Conservation (phyloP, 2,888 invertebrate species). For the Cactoblastis cactorum region DNA sequence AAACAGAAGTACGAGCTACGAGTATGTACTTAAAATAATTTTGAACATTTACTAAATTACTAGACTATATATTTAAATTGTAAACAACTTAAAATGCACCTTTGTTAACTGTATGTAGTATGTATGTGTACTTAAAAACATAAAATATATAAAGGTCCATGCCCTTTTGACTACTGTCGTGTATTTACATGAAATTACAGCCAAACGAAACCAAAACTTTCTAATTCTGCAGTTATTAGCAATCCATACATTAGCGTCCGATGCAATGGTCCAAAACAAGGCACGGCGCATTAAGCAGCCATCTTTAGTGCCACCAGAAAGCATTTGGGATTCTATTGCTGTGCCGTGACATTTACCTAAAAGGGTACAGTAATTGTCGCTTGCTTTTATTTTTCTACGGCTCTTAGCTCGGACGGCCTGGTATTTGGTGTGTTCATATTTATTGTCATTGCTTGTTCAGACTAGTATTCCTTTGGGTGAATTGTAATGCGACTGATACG, state of each 20-base stretch:
- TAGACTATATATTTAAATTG: too few species aligned
- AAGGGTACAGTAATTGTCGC: constrained; percentile 21
- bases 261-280: constrained; percentile 14
- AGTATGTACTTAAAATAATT: too few species aligned
- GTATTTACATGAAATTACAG: not conserved
- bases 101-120: too few species aligned
- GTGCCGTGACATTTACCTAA: constrained; percentile 22
- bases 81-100: too few species aligned
- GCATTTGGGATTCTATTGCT: constrained; percentile 13
- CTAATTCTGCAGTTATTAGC: not conserved
- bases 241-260: constrained; percentile 6
- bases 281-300: constrained; percentile 12
- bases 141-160: too few species aligned
- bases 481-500: not conserved
- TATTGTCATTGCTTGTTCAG: not conserved
- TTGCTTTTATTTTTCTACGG: constrained; percentile 12
- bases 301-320: constrained; percentile 11
- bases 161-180: too few species aligned
- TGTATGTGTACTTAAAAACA: too few species aligned
- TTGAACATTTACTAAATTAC: too few species aligned
- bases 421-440: constrained; percentile 8
- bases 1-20: too few species aligned
- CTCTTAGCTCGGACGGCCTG: constrained; percentile 4
- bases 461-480: not conserved
- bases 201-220: not conserved